Evolutionary conservation across 1,140 invertebrate genomes (phyloP).

Genomic region (Drosophila cardini): DNA sequence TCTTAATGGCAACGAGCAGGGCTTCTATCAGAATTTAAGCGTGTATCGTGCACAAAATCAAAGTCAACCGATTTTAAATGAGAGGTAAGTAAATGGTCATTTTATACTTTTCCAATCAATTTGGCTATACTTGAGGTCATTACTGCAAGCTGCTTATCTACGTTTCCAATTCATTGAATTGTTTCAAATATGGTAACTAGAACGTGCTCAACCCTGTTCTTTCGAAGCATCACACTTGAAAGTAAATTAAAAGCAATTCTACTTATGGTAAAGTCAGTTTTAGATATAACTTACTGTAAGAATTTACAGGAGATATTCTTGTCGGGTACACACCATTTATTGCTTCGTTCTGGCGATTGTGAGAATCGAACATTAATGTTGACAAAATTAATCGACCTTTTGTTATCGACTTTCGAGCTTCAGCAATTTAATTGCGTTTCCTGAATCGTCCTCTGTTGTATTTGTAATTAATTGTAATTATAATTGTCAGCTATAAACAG

Average conservation of each 20-base stretch:
- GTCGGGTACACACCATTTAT: neutral
- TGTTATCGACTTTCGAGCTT: neutral
- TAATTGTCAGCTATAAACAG: conserved; percentile 8
- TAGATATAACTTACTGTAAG: too few species aligned
- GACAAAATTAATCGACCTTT: neutral
- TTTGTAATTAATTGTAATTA: conserved; percentile 13
- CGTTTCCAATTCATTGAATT: neutral
- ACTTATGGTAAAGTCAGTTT: too few species aligned
- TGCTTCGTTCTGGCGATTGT: neutral
- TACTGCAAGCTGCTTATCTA: neutral
- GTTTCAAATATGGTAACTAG: neutral
- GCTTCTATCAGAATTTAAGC: conserved; percentile 94
- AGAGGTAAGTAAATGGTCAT: conserved; percentile 86
- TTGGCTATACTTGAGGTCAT: neutral
- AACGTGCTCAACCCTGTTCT: too few species aligned
- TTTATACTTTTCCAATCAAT: too few species aligned
- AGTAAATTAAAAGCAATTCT: too few species aligned
- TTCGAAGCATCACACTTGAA: too few species aligned
- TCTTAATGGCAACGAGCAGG: conserved; percentile 85
- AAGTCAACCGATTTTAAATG: conserved; percentile 87
- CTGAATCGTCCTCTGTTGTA: neutral
- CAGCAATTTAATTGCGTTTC: conserved; percentile 5
- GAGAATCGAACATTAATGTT: neutral
- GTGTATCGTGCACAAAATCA: conserved; percentile 90
- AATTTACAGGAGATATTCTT: neutral